Percentiles rank a stretch among this genome's conserved stretches.
Evolutionary conservation across 2,888 invertebrate species (phyloP).

Genomic region (Candidula unifasciata): DNA sequence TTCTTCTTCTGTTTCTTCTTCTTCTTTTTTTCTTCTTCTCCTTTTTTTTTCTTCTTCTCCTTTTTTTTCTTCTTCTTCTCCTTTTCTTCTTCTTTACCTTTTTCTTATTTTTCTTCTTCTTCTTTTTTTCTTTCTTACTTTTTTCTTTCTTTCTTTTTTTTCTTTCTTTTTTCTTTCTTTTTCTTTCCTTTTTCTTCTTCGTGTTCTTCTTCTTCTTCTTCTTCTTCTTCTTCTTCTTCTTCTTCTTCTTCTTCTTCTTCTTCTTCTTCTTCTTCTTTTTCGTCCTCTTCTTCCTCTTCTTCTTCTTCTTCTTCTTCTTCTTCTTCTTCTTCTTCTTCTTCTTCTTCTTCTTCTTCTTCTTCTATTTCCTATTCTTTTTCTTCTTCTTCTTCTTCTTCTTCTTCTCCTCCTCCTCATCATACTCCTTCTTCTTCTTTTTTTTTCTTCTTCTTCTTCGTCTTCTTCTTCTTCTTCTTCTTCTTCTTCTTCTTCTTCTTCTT

Average conservation of each 20-base stretch:
- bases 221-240: not conserved
- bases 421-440: not conserved
- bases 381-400: conserved; percentile 30
- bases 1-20: no score
- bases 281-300: conserved; percentile 21
- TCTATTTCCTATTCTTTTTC: conserved; percentile 18
- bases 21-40: no score
- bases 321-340: no score
- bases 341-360: conserved; percentile 13
- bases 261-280: conserved; percentile 25
- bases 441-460: no score
- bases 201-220: not conserved
- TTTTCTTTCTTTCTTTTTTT: no score
- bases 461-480: not conserved
- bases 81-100: no score
- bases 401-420: conserved; percentile 16
- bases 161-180: no score
- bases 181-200: no score
- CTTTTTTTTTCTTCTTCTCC: no score
- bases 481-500: conserved; percentile 28
- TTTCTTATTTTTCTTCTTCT: no score
- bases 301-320: not conserved
- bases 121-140: no score
- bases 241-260: conserved; percentile 35
- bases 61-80: no score